Conservation (phyloP, 2,888 invertebrate genomes). For the Dynastes hyllus region DNA sequence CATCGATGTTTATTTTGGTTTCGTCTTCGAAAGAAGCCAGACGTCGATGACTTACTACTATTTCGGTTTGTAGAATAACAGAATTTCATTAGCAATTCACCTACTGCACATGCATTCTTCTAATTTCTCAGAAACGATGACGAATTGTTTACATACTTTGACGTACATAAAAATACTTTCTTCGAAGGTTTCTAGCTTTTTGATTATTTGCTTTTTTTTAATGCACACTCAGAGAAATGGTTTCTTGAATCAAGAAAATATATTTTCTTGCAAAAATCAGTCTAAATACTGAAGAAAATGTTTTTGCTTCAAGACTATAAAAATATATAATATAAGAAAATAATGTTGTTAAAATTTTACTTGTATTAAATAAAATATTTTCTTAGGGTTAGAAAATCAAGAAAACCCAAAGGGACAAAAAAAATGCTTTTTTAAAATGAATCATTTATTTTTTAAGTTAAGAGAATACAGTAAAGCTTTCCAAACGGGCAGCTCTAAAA, state of each 20-base stretch:
- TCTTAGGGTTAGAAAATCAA: too few species aligned
- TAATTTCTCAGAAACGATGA: neutral
- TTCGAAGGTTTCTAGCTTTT: neutral
- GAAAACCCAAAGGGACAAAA: neutral
- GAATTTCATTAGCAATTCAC: constrained; percentile 1
- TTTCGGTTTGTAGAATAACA: constrained; percentile 22
- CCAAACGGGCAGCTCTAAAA: too few species aligned
- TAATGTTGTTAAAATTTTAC: too few species aligned
- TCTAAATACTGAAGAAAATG: too few species aligned
- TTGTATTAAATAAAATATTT: too few species aligned
- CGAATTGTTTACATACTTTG: neutral
- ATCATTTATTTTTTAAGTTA: too few species aligned
- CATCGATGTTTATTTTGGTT: constrained; percentile 24
- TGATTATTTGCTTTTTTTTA: neutral
- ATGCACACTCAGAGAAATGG: neutral
- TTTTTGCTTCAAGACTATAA: too few species aligned
- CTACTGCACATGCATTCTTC: neutral
- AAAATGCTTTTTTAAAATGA: too few species aligned
- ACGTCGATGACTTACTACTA: constrained; percentile 17
- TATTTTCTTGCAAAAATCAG: too few species aligned
- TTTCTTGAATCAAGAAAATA: too few species aligned
- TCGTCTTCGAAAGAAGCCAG: constrained; percentile 17
- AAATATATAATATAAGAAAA: too few species aligned
- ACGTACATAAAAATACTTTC: neutral
- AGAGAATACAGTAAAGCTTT: too few species aligned